A percentile compares a stretch with the other conserved stretches of the same genome.
Evolutionary conservation across 1,140 invertebrate genomes (phyloP).

Genomic region (Eueides isabella): DNA sequence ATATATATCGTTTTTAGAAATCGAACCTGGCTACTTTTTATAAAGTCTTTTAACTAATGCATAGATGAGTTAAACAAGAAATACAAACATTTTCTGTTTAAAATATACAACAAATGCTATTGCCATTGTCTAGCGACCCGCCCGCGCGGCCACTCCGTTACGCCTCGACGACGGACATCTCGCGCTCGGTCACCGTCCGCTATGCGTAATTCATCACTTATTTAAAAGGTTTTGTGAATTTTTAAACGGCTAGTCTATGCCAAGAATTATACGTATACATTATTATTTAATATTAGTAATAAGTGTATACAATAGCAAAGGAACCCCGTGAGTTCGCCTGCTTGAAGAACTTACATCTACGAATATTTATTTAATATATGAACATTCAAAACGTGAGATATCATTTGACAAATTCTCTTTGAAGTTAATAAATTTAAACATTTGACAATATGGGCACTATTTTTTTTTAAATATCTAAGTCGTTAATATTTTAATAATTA

Average conservation of each 20-base stretch:
- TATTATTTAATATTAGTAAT: neutral
- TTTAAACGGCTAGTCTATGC: neutral
- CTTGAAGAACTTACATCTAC: no score
- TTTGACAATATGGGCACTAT: no score
- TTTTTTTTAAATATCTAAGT: no score
- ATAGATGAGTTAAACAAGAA: neutral
- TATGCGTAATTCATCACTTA: neutral
- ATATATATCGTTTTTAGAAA: neutral
- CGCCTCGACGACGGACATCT: neutral
- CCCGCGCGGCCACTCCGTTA: conserved; percentile 4
- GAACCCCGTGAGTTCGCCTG: no score
- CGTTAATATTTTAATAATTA: no score
- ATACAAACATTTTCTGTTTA: neutral
- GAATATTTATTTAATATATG: no score
- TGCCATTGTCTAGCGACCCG: neutral
- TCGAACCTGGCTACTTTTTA: neutral
- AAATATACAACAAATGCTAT: neutral
- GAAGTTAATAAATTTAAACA: no score
- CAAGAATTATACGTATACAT: neutral
- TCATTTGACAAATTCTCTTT: no score
- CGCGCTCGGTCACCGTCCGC: neutral
- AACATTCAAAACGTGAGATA: no score
- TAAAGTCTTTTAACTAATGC: neutral
- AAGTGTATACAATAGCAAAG: no score
- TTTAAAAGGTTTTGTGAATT: neutral